Evolutionary conservation across 1,140 invertebrate species (phyloP).

Genomic region (Drosophila kikkawai): DNA sequence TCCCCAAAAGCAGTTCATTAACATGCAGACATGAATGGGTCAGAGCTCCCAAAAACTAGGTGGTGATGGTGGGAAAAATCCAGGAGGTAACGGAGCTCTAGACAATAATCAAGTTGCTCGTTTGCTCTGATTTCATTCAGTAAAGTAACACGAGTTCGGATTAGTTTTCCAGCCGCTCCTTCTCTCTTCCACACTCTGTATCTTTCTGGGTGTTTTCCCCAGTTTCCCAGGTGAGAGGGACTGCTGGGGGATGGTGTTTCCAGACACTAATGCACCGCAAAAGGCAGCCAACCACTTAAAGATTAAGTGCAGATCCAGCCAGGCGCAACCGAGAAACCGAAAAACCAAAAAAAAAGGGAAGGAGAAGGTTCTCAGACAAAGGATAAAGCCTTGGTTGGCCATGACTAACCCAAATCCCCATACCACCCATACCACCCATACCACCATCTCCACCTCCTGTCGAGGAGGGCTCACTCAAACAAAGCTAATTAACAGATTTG

Average conservation of each 20-base stretch:
- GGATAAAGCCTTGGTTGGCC: slow-evolving; percentile 47
- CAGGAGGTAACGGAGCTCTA: slow-evolving; percentile 32
- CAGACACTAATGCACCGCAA: slow-evolving; percentile 71
- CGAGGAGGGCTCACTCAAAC: slow-evolving; percentile 68
- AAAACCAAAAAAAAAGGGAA: slow-evolving; percentile 19
- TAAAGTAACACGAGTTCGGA: slow-evolving; percentile 75
- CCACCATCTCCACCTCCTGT: not conserved
- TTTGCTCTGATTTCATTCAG: slow-evolving; percentile 72
- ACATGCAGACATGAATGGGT: slow-evolving; percentile 58
- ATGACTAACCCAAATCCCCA: not conserved
- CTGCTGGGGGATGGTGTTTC: not conserved
- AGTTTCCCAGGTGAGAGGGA: slow-evolving; percentile 33
- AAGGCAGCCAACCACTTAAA: slow-evolving; percentile 80
- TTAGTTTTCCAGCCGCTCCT: slow-evolving; percentile 58
- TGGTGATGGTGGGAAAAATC: slow-evolving; percentile 4
- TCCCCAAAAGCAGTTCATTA: slow-evolving; percentile 57
- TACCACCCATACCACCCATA: not conserved
- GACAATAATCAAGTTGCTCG: slow-evolving; percentile 76
- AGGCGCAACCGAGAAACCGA: slow-evolving; percentile 63
- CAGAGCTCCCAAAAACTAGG: not conserved
- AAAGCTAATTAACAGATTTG: slow-evolving; percentile 84
- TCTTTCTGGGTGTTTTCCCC: not conserved
- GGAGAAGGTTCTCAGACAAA: slow-evolving; percentile 49
- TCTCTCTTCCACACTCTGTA: not conserved
- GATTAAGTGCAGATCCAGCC: slow-evolving; percentile 79